Base-by-base conservation (phyloP, 2,797 vertebrate genomes). In the Micromesistius poutassou region DNA sequence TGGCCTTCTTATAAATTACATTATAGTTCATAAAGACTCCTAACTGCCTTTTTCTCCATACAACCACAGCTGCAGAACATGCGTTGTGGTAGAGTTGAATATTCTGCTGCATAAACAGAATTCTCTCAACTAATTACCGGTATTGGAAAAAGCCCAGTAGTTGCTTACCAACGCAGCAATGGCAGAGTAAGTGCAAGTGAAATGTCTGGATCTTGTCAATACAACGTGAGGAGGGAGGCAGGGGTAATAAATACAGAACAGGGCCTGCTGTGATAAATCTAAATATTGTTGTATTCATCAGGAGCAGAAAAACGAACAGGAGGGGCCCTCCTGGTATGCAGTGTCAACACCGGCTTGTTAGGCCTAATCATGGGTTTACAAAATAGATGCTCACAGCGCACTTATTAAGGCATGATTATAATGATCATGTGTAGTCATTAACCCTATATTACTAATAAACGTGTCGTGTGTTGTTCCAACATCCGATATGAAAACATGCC, bases 141-240 rank as follows among this genome's bases (percentile, higher is more conserved):
- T 81, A 80, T 74, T 79, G 79, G 9, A 50, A 72, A 79, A 40
- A 75, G 50, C 50, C 79, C 77, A 81, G 83, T 72, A 78, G 75
- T 80, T 30, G 78, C 55, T 78, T 76, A 73, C 73, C 28, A 74
- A 72, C 73, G 79, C 79, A 82, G 83, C 76, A 73, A 36, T 77
- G 71, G 5, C 62, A 77, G 81, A 80, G 38, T 28, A 62, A 62
- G 55, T 72, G 71, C 33, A 19, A 35, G 71, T 74, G 73, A 74
- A 62, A 30, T 30, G 55, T 74, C 74, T 46, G 70, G 74, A 78
- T 75, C 68, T 73, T 22, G 1, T 74, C 74, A 62, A 84, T 80
- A 28, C 81, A 71, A 62, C 62, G 28, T 76, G n/a, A 73, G 71
- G 5, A 4, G n/a, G 5, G 25, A 14, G 22, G 72, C 22, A 16